Conservation (phyloP, 1,140 invertebrate genomes). For the Sycophaga agraensis region DNA sequence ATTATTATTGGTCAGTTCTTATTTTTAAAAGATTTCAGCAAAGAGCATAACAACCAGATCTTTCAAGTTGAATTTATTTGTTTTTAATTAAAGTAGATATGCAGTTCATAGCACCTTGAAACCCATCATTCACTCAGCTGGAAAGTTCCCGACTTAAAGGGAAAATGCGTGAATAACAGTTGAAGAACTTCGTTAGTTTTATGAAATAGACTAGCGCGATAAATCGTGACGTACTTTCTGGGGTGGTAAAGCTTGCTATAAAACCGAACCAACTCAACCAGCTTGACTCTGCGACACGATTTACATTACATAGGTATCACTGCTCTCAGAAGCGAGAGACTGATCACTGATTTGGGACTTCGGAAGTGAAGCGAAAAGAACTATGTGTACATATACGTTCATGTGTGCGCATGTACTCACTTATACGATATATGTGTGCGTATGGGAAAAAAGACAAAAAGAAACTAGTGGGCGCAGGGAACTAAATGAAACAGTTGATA, state of each 20-base stretch:
- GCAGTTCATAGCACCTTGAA: neutral
- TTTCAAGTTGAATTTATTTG: neutral
- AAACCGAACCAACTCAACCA: too few relatives aligned
- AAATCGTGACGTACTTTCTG: neutral
- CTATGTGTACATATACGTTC: too few relatives aligned
- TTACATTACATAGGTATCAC: too few relatives aligned
- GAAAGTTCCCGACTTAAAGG: neutral
- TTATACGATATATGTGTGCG: too few relatives aligned
- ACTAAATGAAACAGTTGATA: conserved; percentile 8
- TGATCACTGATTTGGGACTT: too few relatives aligned
- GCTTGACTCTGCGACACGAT: too few relatives aligned
- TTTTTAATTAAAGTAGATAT: neutral
- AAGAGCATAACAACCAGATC: neutral
- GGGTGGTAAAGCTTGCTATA: neutral
- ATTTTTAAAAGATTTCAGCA: neutral
- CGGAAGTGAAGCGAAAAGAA: too few relatives aligned
- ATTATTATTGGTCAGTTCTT: neutral
- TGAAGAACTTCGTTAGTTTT: conserved; percentile 11
- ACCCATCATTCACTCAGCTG: neutral
- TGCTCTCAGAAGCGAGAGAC: too few relatives aligned
- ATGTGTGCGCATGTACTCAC: too few relatives aligned
- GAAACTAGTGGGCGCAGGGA: neutral
- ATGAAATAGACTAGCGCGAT: conserved; percentile 22
- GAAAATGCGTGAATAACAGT: conserved; percentile 9
- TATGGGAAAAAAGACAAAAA: too few relatives aligned